Base-by-base conservation (phyloP, 1,140 invertebrate species). In the Reticulitermes speratus region DNA sequence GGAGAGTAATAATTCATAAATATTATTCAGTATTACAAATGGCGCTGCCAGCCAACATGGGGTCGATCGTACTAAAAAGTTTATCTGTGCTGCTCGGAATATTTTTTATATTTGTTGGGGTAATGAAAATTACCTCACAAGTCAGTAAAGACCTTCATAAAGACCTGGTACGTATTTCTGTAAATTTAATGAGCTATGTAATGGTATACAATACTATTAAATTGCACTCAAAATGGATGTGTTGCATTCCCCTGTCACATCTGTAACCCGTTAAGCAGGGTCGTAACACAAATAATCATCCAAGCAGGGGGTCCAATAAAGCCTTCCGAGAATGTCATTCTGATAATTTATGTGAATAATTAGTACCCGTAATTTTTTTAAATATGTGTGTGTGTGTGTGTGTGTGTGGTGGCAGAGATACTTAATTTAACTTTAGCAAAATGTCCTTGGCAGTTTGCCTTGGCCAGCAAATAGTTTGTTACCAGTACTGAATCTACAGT, bases 121-220 rank as follows among this genome's bases (percentile, higher is more conserved):
- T 95, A 38, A 96, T 98, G 89, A 99, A 99, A 93, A 92, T 99
- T 84, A 97, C 97, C 87, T 97, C 97, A 87, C 94, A 95, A 88
- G 95, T 99, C 86, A 98, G 97, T 89, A 97, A 97, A 92, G 98
- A 99, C 91, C 94, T 99, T 85, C 97, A 99, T 91, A 98, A 97
- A 94, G 98, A 99, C 93, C 94, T 99, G 95, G 98, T 99, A 92
- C 95, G 95, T 93, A 82, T 69, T 84, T 86, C 32, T 52, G 21
- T 86, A 23, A 3, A 32, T 7, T 12, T 30, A 44, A 75, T 14
- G 65, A 75, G 14, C 82, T 83, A 23, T 82, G 19, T 75, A 48
- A 48, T n/a, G n/a, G 38, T 55, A 23, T 83, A 23, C 32, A 11
- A 0, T 83, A 83, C n/a, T 86, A 45, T 84, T 82, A 83, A 44